Percentiles rank a stretch among this genome's conserved stretches.
Evolutionary conservation across 2,113 vertebrate genomes (phyloP).

Genomic region (Psephotus haematonotus): DNA sequence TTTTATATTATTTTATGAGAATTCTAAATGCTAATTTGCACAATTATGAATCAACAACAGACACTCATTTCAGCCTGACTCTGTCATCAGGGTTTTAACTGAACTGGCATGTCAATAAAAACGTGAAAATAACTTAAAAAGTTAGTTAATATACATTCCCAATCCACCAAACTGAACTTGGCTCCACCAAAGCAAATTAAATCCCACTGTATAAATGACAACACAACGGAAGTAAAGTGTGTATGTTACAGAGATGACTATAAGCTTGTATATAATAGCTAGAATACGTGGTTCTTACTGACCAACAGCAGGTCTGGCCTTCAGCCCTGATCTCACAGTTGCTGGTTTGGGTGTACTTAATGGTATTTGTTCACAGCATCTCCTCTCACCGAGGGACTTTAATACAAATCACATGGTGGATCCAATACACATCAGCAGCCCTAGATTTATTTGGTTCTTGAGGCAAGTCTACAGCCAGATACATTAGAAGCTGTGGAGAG

Average conservation of each 20-base stretch:
- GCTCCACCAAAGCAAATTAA: not conserved
- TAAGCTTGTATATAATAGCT: not conserved
- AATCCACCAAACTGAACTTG: not conserved
- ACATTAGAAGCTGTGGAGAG: not conserved
- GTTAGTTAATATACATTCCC: not conserved
- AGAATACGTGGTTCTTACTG: not conserved
- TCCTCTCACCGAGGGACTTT: not conserved
- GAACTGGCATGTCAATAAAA: not conserved
- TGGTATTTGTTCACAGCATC: not conserved
- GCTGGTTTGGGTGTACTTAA: not conserved
- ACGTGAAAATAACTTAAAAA: not conserved
- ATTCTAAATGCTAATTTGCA: slow-evolving; percentile 32
- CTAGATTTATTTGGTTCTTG: not conserved
- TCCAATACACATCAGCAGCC: not conserved
- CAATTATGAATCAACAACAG: slow-evolving; percentile 42
- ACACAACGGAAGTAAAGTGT: not conserved
- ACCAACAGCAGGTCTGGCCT: not conserved
- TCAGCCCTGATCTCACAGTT: not conserved
- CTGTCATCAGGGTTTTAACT: not conserved
- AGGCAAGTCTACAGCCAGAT: not conserved
- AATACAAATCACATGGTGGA: not conserved
- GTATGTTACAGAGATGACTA: not conserved
- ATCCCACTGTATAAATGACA: not conserved
- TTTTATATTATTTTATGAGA: slow-evolving; percentile 31
- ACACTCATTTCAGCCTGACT: slow-evolving; percentile 10